Evolutionary conservation across 2,797 vertebrate genomes (phyloP), one percentile per base, ranked within the genome.

Genomic region (Vultur gryphus): DNA sequence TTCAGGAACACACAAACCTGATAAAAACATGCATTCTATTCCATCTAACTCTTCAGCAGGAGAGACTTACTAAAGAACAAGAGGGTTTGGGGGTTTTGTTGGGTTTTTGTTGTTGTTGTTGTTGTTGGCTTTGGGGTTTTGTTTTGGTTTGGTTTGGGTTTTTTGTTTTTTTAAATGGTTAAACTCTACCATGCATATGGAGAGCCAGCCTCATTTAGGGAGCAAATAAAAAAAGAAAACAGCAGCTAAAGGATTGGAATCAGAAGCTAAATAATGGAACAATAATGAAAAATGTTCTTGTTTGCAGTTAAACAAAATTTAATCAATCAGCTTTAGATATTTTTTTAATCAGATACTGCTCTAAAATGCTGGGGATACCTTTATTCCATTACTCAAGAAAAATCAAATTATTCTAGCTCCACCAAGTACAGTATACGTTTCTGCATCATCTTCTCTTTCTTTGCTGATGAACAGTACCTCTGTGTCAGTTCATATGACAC

Each of bases 81-180:
- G n/a, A 31, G 2, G 9, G 0, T 1, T 83, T 65, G 19, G 7
- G 2, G 6, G 57, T 35, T 43, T n/a, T 43, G 3, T 10, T 23
- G 11, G 21, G 21, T 9, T 1, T 66, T 73, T 37, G 37, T 37
- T 37, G 37, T 24, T 72, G 8, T 1, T 25, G 17, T 2, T 43
- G 9, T 1, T 35, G 8, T 10, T 51, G n/a, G 6, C 24, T 46
- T 69, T n/a, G 15, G 37, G 3, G 2, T 19, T 61, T 10, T 6
- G 10, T 23, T 24, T 55, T 55, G 12, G 6, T 55, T 37, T 37
- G 37, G 10, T 37, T 37, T 37, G n/a, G n/a, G n/a, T n/a, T n/a
- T n/a, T 37, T 37, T 37, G 37, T 57, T 29, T 20, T 69, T 58
- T 31, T 26, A 13, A 70, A 54, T 33, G 3, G 6, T 46, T 76